A percentile compares a stretch with the other conserved stretches of the same genome.
phyloP scores from a whole-genome alignment of 2,113 vertebrate species.

The Paradisaea rubra region DNA sequence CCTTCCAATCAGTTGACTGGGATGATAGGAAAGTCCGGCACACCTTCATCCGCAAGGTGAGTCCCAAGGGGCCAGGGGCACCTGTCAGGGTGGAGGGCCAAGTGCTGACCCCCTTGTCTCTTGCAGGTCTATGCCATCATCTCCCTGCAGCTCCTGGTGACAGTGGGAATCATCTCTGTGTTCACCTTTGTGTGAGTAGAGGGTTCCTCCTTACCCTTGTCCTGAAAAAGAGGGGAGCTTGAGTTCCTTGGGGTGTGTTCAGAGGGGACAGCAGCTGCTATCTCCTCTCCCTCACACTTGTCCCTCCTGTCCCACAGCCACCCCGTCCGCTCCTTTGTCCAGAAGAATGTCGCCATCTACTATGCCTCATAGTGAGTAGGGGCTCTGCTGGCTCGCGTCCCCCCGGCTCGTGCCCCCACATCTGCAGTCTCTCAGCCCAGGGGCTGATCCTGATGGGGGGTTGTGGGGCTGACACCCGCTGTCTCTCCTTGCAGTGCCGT shows the following conservation, averaged over 20 bases:
- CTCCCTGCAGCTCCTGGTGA: constrained; percentile 83
- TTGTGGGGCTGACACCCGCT: background rate
- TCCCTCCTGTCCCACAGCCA: background rate
- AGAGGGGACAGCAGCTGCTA: background rate
- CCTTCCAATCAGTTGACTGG: constrained; percentile 72
- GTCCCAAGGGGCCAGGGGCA: background rate
- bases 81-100: accelerated
- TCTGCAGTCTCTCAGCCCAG: accelerated
- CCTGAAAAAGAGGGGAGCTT: background rate
- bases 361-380: constrained; percentile 87
- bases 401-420: background rate
- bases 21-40: constrained; percentile 82
- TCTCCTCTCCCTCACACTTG: background rate
- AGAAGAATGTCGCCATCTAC: constrained; percentile 74
- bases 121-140: constrained; percentile 89
- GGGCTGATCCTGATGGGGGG: too few relatives aligned
- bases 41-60: constrained; percentile 88
- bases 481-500: constrained; percentile 73
- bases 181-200: constrained; percentile 81
- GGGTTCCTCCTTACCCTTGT: background rate
- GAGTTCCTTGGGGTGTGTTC: background rate
- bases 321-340: constrained; percentile 52
- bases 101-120: background rate
- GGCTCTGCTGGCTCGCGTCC: accelerated
- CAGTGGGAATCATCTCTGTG: constrained; percentile 79